Percentiles rank a stretch among this genome's conserved stretches.
Evolutionary conservation across 2,113 vertebrate species (phyloP).

Genomic region (Oreochromis tanganicae): DNA sequence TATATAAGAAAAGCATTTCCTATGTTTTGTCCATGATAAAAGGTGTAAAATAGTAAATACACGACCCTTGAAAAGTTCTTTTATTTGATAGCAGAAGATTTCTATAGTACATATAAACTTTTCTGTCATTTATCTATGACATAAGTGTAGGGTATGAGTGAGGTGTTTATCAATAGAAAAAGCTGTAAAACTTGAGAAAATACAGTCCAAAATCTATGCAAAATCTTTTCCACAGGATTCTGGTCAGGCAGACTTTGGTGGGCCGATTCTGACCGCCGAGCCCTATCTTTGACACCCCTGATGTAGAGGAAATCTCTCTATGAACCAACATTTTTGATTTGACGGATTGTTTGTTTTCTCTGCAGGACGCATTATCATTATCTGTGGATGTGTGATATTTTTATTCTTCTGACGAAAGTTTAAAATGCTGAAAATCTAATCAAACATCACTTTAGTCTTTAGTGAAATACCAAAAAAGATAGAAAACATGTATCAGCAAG

Average conservation of each 20-base stretch:
- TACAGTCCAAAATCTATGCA: background rate
- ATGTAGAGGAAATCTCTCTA: background rate
- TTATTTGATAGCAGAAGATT: background rate
- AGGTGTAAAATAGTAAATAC: background rate
- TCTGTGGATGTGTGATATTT: background rate
- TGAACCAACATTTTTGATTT: background rate
- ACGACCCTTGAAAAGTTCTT: rapidly evolving
- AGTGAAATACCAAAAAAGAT: background rate
- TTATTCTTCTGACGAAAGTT: background rate
- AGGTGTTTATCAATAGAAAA: background rate
- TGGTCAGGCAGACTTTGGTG: rapidly evolving
- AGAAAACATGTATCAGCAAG: background rate
- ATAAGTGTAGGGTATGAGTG: background rate
- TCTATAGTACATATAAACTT: background rate
- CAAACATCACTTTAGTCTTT: background rate
- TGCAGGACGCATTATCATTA: rapidly evolving
- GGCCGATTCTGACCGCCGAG: background rate
- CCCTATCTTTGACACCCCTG: background rate
- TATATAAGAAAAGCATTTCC: rapidly evolving
- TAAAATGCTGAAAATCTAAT: background rate
- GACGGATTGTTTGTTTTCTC: background rate
- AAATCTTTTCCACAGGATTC: background rate
- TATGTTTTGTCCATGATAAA: background rate
- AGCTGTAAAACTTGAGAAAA: background rate
- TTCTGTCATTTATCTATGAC: background rate